A percentile compares a stretch with the other conserved stretches of the same genome.
These are phyloP conservation scores for Platycheirus rosarum DNA, from an alignment of 2,888 invertebrate species.

Conservation along the genomic window DNA sequence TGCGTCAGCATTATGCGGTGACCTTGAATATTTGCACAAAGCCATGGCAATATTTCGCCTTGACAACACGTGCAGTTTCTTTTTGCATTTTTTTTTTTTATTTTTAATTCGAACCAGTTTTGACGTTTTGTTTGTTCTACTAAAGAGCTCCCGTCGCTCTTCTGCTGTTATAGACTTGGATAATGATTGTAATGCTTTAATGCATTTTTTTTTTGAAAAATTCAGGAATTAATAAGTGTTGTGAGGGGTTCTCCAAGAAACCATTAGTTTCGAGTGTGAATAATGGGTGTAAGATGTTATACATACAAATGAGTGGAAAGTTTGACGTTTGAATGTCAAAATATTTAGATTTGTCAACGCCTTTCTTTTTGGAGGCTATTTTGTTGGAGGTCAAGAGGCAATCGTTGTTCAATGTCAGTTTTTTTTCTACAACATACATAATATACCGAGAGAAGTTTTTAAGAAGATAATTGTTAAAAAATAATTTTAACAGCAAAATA, in stretches of 20 bases:
- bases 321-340: background rate
- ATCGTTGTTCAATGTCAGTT: background rate
- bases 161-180: background rate
- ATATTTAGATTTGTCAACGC: slow-evolving; percentile 9
- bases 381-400: background rate
- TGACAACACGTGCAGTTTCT: slow-evolving; percentile 62
- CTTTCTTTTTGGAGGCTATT: background rate
- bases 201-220: background rate
- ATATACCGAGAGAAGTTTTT: too few species aligned
- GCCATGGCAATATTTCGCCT: slow-evolving; percentile 64
- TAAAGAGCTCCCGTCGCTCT: background rate
- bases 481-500: too few species aligned
- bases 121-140: slow-evolving; percentile 23
- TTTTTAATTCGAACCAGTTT: slow-evolving; percentile 15
- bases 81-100: slow-evolving; percentile 14
- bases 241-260: background rate
- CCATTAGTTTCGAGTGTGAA: background rate
- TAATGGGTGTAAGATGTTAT: too few species aligned
- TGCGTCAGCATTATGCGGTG: slow-evolving; percentile 52
- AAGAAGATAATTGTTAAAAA: too few species aligned
- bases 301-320: background rate
- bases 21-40: slow-evolving; percentile 68
- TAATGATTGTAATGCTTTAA: slow-evolving; percentile 5
- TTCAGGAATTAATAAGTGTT: background rate
- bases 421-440: too few species aligned